Percentiles rank a stretch among this genome's conserved stretches.
Evolutionary conservation across 2,113 vertebrate genomes (phyloP).

Genomic region (Myrmophylax atrothorax): DNA sequence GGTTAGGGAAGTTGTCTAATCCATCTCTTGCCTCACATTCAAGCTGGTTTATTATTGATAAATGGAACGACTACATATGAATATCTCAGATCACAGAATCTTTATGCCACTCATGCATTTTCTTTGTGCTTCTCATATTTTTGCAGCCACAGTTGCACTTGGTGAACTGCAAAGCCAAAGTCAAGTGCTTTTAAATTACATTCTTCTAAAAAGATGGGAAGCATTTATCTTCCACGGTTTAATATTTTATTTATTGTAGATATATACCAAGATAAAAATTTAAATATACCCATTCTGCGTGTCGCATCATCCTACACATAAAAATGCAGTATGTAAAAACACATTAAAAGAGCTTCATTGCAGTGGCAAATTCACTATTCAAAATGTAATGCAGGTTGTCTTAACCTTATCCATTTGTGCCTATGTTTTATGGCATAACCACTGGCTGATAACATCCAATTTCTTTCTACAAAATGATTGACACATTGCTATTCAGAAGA

Average conservation of each 20-base stretch:
- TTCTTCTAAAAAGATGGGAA: neutral
- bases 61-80: fast-evolving
- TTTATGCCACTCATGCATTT: neutral
- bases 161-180: neutral
- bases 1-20: neutral
- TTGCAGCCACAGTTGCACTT: neutral
- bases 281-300: neutral
- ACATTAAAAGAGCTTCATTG: neutral
- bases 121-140: neutral
- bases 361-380: neutral
- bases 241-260: neutral
- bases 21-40: neutral
- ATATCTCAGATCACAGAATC: neutral
- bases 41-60: neutral
- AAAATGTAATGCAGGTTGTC: neutral
- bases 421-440: neutral
- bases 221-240: neutral
- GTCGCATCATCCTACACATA: fast-evolving
- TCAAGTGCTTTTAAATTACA: neutral
- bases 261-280: neutral
- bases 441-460: neutral
- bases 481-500: neutral
- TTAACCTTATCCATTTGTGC: neutral
- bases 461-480: neutral
- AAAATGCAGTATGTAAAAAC: neutral